A percentile compares a stretch with the other conserved stretches of the same genome.
phyloP scores from a whole-genome alignment of 2,888 invertebrate species.

The Buathra laborator region DNA sequence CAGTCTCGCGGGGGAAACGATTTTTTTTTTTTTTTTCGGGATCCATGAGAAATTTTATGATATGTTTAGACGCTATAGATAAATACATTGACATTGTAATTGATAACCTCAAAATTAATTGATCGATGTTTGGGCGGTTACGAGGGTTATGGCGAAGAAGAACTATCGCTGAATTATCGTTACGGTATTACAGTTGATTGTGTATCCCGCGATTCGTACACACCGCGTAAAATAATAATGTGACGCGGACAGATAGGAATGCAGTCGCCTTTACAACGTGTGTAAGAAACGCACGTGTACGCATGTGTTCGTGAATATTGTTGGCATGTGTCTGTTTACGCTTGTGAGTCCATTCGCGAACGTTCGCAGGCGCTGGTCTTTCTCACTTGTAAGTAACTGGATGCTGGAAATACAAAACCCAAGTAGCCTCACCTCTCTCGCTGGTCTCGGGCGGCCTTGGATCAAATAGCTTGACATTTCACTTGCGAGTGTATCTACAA shows the following conservation, averaged over 20 bases:
- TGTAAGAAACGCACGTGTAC: slow-evolving; percentile 50
- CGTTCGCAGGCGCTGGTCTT: slow-evolving; percentile 46
- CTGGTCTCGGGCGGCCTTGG: slow-evolving; percentile 75
- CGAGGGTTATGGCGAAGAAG: not conserved
- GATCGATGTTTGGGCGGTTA: not conserved
- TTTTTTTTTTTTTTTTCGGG: too few species aligned
- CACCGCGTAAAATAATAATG: slow-evolving; percentile 70
- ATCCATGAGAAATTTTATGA: too few species aligned
- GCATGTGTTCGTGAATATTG: slow-evolving; percentile 46
- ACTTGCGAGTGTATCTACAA: slow-evolving; percentile 71
- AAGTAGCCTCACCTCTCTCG: slow-evolving; percentile 72
- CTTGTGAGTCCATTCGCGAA: slow-evolving; percentile 57
- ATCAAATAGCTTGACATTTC: slow-evolving; percentile 81
- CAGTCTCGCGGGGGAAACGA: too few species aligned
- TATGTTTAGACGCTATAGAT: too few species aligned
- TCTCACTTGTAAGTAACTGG: slow-evolving; percentile 33
- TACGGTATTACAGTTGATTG: slow-evolving; percentile 36
- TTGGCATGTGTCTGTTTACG: slow-evolving; percentile 56
- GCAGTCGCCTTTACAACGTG: slow-evolving; percentile 69
- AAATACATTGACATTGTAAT: not conserved
- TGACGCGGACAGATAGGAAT: slow-evolving; percentile 78
- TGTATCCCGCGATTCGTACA: slow-evolving; percentile 48
- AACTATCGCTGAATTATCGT: slow-evolving; percentile 42
- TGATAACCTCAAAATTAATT: not conserved
- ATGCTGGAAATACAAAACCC: slow-evolving; percentile 68